Conservation (phyloP, 1,140 invertebrate genomes). For the Pseudomyrmex concolor region DNA sequence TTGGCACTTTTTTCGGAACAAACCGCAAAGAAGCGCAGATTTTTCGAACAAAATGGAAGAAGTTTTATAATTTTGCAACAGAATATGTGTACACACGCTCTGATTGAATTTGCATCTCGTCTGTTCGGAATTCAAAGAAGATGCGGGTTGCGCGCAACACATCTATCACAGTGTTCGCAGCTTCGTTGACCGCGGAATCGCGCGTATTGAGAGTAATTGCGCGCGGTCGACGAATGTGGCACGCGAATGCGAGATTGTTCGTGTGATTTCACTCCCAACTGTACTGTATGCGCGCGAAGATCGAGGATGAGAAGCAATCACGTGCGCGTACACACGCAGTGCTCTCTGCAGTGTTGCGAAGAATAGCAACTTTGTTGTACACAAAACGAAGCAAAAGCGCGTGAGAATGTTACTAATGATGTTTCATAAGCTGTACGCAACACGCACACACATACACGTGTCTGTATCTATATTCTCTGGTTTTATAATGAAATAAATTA, state of each 20-base stretch:
- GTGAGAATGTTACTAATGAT: neutral
- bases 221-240: conserved; percentile 55
- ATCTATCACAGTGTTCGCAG: neutral
- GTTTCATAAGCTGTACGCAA: too few relatives aligned
- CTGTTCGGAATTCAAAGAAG: neutral
- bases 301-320: conserved; percentile 37
- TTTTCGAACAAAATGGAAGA: too few relatives aligned
- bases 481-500: too few relatives aligned
- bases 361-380: neutral
- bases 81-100: neutral
- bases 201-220: conserved; percentile 33
- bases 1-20: neutral
- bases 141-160: neutral
- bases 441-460: too few relatives aligned
- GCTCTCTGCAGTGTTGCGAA: conserved; percentile 3
- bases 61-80: too few relatives aligned
- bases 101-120: conserved; percentile 20
- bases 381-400: neutral
- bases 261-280: conserved; percentile 56
- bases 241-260: conserved; percentile 52
- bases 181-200: conserved; percentile 25
- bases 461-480: too few relatives aligned
- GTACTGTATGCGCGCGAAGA: conserved; percentile 20
- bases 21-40: neutral
- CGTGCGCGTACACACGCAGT: neutral